Conservation (phyloP, 2,113 vertebrate species). For the rat (Rattus norvegicus) region DNA sequence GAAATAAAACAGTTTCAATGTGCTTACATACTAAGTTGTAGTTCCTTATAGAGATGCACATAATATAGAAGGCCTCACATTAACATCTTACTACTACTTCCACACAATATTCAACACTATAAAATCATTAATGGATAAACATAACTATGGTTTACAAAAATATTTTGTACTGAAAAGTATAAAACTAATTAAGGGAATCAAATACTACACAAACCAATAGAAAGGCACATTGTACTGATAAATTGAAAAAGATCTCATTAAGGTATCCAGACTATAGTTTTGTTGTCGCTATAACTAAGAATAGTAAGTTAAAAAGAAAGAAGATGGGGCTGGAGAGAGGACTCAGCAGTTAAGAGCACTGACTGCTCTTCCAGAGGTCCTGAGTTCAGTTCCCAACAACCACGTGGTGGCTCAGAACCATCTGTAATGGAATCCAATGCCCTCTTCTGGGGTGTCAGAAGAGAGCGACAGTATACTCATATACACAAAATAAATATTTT, state of each 20-base stretch:
- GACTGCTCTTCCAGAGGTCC: too few species aligned
- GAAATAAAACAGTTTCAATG: neutral
- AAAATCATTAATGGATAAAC: neutral
- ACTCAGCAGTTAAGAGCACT: too few species aligned
- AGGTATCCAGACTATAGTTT: neutral
- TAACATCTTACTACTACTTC: neutral
- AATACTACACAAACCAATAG: neutral
- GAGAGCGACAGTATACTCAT: too few species aligned
- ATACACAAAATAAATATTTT: too few species aligned
- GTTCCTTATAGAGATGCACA: neutral
- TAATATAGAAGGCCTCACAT: neutral
- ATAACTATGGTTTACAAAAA: neutral
- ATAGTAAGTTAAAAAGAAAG: neutral
- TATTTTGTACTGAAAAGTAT: neutral
- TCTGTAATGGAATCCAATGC: too few species aligned
- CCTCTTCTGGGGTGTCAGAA: too few species aligned
- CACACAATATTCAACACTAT: neutral
- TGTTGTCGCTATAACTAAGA: neutral
- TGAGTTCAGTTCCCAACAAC: too few species aligned
- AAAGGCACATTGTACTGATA: neutral
- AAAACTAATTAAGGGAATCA: neutral
- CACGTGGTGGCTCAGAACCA: too few species aligned
- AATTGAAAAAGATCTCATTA: neutral
- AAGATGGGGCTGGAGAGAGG: neutral
- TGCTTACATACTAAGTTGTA: neutral